phyloP scores from a whole-genome alignment of 2,113 vertebrate species.

The Orycteropus afer region DNA sequence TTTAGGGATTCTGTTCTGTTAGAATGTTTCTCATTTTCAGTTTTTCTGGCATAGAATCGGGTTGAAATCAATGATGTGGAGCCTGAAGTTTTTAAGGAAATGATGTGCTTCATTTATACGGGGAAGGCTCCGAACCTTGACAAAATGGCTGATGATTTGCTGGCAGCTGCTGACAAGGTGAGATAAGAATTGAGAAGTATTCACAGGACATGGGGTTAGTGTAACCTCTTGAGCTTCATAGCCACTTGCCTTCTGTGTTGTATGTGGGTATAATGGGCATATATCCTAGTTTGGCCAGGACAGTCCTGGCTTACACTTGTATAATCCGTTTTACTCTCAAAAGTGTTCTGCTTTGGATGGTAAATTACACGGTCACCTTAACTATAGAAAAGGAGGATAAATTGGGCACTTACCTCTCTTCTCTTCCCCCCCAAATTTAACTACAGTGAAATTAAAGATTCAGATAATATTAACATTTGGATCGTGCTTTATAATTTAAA shows the following conservation, averaged over 20 bases:
- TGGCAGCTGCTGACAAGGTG: constrained; percentile 97
- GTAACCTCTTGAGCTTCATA: not conserved
- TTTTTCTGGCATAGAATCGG: constrained; percentile 88
- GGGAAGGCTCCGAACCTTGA: constrained; percentile 96
- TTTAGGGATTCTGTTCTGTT: constrained; percentile 60
- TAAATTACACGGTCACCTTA: not conserved
- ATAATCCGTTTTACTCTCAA: not conserved
- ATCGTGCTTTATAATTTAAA: constrained; percentile 39
- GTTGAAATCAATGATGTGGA: constrained; percentile 97
- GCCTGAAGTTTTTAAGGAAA: constrained; percentile 98
- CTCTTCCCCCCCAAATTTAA: constrained; percentile 6
- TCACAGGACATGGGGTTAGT: not conserved
- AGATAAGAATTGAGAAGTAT: constrained; percentile 21
- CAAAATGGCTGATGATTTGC: constrained; percentile 97
- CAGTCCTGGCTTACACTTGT: not conserved
- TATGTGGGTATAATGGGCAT: not conserved
- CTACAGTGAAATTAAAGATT: not conserved
- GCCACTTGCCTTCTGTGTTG: not conserved
- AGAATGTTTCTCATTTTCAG: constrained; percentile 40
- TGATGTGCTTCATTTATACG: constrained; percentile 98
- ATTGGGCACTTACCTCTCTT: not conserved
- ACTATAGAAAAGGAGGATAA: not conserved
- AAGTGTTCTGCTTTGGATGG: not conserved
- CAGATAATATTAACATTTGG: not conserved
- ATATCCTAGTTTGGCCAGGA: not conserved